Evolutionary conservation across 2,797 vertebrate species (phyloP).

Genomic region (Gallirallus australis): DNA sequence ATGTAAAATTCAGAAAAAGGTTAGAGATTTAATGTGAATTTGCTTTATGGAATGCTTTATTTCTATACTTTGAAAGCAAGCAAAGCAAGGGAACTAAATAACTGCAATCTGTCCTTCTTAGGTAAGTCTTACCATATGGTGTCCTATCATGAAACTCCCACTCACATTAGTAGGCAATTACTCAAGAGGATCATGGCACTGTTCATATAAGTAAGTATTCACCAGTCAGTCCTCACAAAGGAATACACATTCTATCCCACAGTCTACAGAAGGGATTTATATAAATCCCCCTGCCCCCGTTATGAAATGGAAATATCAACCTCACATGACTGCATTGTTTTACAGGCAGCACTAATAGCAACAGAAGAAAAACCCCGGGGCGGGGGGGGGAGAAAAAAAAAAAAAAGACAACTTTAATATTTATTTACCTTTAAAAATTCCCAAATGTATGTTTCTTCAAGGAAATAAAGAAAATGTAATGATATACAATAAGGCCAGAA

Average conservation of each 20-base stretch:
- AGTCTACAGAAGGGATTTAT: constrained; percentile 3
- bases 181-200: background rate
- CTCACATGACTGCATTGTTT: background rate
- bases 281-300: background rate
- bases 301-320: constrained; percentile 26
- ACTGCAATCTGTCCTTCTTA: background rate
- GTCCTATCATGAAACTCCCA: background rate
- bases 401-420: background rate
- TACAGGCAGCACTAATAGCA: background rate
- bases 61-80: background rate
- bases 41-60: background rate
- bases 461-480: background rate
- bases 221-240: background rate
- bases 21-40: background rate
- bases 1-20: background rate
- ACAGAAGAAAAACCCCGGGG: background rate
- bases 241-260: background rate
- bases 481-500: background rate
- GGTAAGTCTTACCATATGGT: background rate
- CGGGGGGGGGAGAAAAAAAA: no score
- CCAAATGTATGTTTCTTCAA: background rate
- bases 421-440: background rate
- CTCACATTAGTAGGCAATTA: background rate
- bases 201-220: background rate
- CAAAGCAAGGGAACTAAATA: background rate